Evolutionary conservation across 1,140 invertebrate species (phyloP), one percentile per base, ranked within the genome.

Genomic region (Olivierus martensii): DNA sequence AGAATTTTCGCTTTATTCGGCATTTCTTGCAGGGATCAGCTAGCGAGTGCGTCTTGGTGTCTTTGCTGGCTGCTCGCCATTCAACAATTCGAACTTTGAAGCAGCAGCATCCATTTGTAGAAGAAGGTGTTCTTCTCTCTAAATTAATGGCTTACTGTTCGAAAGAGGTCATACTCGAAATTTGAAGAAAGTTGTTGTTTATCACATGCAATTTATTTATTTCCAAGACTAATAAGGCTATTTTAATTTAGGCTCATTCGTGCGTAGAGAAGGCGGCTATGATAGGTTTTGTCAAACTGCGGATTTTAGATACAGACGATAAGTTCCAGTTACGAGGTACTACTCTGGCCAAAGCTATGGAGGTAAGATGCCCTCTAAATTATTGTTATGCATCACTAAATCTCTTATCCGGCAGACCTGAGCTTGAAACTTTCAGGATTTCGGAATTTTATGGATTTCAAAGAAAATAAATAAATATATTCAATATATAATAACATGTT

Each of bases 251-350:
- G 75, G 88, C 94, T 21, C 96, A 99, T 70, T 97, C 92, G n/a
- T 97, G 90, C 66, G 93, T 98, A 9, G 95, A 99, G 73, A 99
- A 99, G 69, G 92, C 92, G 12, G 95, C 93, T 0, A 98, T 98
- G 91, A 98, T 99, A 60, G 85, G 83, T 59, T 94, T 98, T 65
- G 93, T 99, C 0, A 99, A 98, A 67, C 72, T 99, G 52, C 74
- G 94, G 53, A 96, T 99, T 64, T 73, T 99, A 28, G 93, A 98
- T 65, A 89, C 94, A 0, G 95, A 99, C 68, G 85, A 91, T 51
- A 83, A 91, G 55, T 92, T 86, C 63, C 81, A 84, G 14, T 74
- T 99, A 11, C 77, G 93, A 52, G 95, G 93, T 10, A 77, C 83
- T 45, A 91, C 86, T 12, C 70, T 99, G 34, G 69, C 69, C 44